phyloP scores from a whole-genome alignment of 2,113 vertebrate genomes.

The Python bivittatus region DNA sequence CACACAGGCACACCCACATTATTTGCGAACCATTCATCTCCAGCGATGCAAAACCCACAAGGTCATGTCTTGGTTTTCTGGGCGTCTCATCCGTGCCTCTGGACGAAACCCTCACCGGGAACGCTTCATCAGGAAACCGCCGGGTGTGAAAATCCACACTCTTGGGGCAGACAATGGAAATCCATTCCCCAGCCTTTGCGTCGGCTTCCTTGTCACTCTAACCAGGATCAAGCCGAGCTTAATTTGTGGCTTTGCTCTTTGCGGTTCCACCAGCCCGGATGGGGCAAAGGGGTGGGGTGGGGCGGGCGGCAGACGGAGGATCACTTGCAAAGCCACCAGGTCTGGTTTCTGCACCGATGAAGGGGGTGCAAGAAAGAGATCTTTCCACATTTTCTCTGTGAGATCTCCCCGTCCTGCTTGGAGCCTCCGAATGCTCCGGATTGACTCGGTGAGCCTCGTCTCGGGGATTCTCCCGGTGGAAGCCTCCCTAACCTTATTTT shows the following conservation, averaged over 20 bases:
- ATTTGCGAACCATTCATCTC: no score
- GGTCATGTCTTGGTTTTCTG: background rate
- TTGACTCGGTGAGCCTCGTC: no score
- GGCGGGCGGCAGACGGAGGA: background rate
- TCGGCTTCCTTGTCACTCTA: background rate
- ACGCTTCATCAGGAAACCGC: rapidly evolving
- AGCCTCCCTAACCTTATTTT: no score
- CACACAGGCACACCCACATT: no score
- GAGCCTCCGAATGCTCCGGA: no score
- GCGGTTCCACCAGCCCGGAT: background rate
- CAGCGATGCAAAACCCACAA: no score
- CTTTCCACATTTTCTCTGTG: no score
- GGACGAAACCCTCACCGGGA: background rate
- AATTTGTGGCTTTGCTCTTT: background rate
- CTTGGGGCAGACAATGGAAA: background rate
- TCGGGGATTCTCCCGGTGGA: no score
- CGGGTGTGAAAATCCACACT: no score
- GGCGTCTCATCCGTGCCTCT: background rate
- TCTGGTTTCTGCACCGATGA: background rate
- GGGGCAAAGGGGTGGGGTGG: background rate
- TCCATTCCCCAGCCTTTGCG: background rate
- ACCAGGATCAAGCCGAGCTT: background rate
- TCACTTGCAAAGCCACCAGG: background rate
- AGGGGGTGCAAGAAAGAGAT: no score
- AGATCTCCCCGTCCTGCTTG: no score